Evolutionary conservation across 2,888 invertebrate species (phyloP).

Genomic region (Scaeva pyrastri): DNA sequence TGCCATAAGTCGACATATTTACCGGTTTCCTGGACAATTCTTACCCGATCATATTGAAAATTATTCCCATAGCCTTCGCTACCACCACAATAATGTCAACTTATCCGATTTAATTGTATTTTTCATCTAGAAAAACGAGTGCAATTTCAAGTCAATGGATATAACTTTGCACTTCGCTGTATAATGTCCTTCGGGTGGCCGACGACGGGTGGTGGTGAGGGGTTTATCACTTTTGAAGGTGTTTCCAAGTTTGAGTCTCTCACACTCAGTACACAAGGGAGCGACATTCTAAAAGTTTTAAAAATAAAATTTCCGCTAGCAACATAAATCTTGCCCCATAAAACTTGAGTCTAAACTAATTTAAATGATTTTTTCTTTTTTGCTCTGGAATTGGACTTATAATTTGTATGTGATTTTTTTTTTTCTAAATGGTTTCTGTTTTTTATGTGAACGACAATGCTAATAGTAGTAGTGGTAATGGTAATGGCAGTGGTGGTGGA

Average conservation of each 20-base stretch:
- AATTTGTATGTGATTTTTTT: conserved; percentile 19
- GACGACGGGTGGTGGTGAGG: no score
- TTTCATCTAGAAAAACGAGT: conserved; percentile 51
- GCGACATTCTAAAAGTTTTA: conserved; percentile 50
- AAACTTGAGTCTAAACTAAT: conserved; percentile 58
- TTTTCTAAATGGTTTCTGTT: conserved; percentile 27
- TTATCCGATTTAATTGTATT: conserved; percentile 62
- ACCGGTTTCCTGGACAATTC: conserved; percentile 60
- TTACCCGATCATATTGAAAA: conserved; percentile 35
- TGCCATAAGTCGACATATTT: conserved; percentile 19
- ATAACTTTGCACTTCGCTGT: conserved; percentile 3
- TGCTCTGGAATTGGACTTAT: not conserved
- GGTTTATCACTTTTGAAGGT: conserved; percentile 50
- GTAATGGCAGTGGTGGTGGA: not conserved
- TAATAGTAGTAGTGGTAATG: not conserved
- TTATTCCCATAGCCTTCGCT: conserved; percentile 62
- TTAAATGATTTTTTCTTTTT: conserved; percentile 50
- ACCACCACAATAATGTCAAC: conserved; percentile 11
- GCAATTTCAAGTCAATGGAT: conserved; percentile 28
- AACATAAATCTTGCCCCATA: conserved; percentile 32
- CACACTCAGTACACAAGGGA: conserved; percentile 8
- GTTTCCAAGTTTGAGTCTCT: conserved; percentile 21
- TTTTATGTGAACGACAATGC: conserved; percentile 37
- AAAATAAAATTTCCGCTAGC: conserved; percentile 37
- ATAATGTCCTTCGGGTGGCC: conserved; percentile 63